Percentiles rank a stretch among this genome's conserved stretches.
These are phyloP conservation scores for Sphaerodactylus townsendi DNA, from an alignment of 2,113 vertebrate genomes.

Conservation along the genomic window DNA sequence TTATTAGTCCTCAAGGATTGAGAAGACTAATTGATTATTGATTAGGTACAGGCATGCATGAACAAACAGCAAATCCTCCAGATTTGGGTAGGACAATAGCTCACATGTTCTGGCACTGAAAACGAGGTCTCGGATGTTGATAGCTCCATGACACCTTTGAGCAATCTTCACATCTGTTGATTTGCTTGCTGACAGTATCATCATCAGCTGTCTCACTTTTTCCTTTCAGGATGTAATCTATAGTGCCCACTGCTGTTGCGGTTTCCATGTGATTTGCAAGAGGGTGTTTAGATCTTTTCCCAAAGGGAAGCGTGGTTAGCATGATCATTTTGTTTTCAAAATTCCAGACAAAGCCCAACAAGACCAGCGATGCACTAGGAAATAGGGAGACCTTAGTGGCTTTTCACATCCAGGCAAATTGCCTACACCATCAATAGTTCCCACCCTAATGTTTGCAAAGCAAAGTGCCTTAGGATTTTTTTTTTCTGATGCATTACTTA, in stretches of 20 bases:
- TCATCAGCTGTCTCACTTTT: not conserved
- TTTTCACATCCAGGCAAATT: not conserved
- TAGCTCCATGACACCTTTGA: too few species aligned
- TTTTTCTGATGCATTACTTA: constrained; percentile 1
- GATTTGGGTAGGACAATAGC: not conserved
- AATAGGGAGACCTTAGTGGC: not conserved
- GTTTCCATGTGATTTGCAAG: not conserved
- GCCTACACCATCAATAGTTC: constrained; percentile 2
- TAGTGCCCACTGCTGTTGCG: not conserved
- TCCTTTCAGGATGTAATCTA: not conserved
- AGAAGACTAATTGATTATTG: too few species aligned
- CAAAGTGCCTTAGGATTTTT: not conserved
- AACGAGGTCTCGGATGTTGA: not conserved
- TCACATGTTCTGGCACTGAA: not conserved
- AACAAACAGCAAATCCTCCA: not conserved
- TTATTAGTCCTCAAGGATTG: too few species aligned
- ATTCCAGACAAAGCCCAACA: not conserved
- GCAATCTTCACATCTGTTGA: not conserved
- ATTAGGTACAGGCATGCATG: too few species aligned
- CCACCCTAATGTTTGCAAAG: constrained; percentile 11
- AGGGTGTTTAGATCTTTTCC: not conserved
- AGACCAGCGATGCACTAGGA: not conserved
- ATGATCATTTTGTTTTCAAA: not conserved
- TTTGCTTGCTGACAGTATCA: not conserved
- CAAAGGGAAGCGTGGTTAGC: not conserved